Base-by-base conservation (phyloP, 2,888 invertebrate species). In the Athrips mouffetella region DNA sequence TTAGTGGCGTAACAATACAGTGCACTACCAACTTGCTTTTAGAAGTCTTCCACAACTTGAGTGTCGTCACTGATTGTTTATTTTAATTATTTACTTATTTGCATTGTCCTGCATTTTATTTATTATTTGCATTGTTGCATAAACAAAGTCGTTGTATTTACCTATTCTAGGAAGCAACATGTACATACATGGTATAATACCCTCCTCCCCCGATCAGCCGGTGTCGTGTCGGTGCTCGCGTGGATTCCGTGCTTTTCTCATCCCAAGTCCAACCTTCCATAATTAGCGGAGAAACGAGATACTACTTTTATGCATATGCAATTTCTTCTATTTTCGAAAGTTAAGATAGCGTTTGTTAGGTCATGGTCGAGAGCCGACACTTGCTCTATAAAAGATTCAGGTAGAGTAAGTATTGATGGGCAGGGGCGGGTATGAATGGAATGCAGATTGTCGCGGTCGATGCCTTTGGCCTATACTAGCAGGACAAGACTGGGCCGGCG, bases 291-390 rank as follows among this genome's bases (percentile, higher is more conserved):
- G 82, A 85, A 85, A 84, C 71, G 63, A 56, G 56, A 54, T 73
- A 15, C 69, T 76, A 75, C 76, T 73, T 75, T 74, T 82, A 81
- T 79, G 79, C 76, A 74, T 81, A 77, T 78, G 64, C 62, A 74
- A 77, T 83, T 80, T 80, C 77, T 76, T 79, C 72, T 70, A 71
- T 79, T 75, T 81, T 77, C 77, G 76, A 79, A 80, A 77, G 76
- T 67, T 55, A 51, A 35, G 16, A 18, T 18, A n/a, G 3, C 7
- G 27, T 27, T n/a, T 27, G 7, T 27, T 37, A n/a, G n/a, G 3
- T 10, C 21, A 10, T 37, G 3, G 6, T 37, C 11, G 8, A 10
- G n/a, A 10, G n/a, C n/a, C n/a, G n/a, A 10, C 21, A 10, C 11
- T 2, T 37, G 18, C 37, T 20, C 35, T n/a, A 35, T n/a, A 11